Evolutionary conservation across 2,888 invertebrate genomes (phyloP), one percentile per base, ranked within the genome.

Genomic region (Heliconius cydno): DNA sequence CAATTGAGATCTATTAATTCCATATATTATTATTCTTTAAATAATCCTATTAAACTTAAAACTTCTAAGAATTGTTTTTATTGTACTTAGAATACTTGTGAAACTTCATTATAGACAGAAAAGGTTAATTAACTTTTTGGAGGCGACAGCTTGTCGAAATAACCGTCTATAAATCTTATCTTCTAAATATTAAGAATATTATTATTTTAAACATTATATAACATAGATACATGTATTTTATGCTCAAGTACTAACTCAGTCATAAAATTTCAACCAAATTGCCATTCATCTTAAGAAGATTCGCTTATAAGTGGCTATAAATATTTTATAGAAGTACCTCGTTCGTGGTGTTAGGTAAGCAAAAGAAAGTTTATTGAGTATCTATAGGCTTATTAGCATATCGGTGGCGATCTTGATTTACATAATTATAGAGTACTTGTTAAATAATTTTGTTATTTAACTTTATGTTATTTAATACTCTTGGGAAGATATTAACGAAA

Each of bases 331-430:
- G 19, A 3, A n/a, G 19, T n/a, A 13, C 38, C 2, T 34, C 13
- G 38, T 34, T n/a, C 15, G n/a, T 34, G 25, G 34, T 63, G 15
- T 72, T 30, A 57, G 22, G 34, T 71, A 65, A n/a, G 65, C 57
- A 72, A 76, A 38, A 38, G 81, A 76, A 79, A 81, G 76, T 46
- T 34, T 72, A 76, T 79, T 75, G 67, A 67, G 66, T 60, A 72
- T 76, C 41, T 41, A 65, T 73, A 79, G 63, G 52, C 72, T 65
- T 76, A 78, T 81, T 81, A 72, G 52, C 76, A 81, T 81, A 63
- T 79, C 52, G 7, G 72, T 68, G 57, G 66, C 73, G 77, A 63
- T 75, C 78, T 68, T 38, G 73, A 70, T 68, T 80, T 77, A 70
- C 63, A 65, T 77, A 63, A 77, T 67, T 41, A 22, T 57, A 38